Conservation (phyloP, 2,888 invertebrate genomes). For the Nysson spinosus region DNA sequence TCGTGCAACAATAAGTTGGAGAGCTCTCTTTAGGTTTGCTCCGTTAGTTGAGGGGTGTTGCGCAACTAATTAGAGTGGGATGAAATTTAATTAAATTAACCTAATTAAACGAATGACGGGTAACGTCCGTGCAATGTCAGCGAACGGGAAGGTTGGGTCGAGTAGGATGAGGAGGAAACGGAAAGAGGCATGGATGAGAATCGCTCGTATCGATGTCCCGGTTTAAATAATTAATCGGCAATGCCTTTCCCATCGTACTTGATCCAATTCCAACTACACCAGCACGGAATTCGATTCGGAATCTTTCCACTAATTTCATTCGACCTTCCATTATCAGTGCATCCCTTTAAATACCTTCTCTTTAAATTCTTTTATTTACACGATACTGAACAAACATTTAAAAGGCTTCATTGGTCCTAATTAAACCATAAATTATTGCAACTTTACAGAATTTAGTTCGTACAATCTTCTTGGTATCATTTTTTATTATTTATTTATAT, state of each 20-base stretch:
- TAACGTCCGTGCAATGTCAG: constrained; percentile 28
- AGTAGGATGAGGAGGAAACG: constrained; percentile 1
- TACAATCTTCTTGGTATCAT: too few species aligned
- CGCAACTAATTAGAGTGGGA: constrained; percentile 53
- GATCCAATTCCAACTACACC: constrained; percentile 20
- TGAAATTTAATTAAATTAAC: constrained; percentile 57
- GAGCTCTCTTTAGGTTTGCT: constrained; percentile 26
- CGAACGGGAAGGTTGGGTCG: too few species aligned
- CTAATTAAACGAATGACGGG: constrained; percentile 53
- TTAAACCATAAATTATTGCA: too few species aligned
- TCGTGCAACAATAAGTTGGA: constrained; percentile 24
- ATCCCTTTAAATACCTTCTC: too few species aligned
- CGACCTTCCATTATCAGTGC: constrained; percentile 10
- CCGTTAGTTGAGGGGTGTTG: constrained; percentile 34
- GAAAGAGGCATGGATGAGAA: background rate
- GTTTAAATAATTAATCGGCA: constrained; percentile 49
- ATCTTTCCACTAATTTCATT: constrained; percentile 1
- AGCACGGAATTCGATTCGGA: background rate
- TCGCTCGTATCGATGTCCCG: constrained; percentile 29
- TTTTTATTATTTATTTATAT: too few species aligned
- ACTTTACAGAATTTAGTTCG: too few species aligned
- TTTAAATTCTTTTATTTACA: too few species aligned
- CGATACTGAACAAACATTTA: too few species aligned
- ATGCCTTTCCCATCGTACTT: constrained; percentile 6
- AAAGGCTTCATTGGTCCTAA: too few species aligned